These are phyloP conservation scores for Zygaena filipendulae DNA, from an alignment of 2,888 invertebrate genomes.

Conservation along the genomic window DNA sequence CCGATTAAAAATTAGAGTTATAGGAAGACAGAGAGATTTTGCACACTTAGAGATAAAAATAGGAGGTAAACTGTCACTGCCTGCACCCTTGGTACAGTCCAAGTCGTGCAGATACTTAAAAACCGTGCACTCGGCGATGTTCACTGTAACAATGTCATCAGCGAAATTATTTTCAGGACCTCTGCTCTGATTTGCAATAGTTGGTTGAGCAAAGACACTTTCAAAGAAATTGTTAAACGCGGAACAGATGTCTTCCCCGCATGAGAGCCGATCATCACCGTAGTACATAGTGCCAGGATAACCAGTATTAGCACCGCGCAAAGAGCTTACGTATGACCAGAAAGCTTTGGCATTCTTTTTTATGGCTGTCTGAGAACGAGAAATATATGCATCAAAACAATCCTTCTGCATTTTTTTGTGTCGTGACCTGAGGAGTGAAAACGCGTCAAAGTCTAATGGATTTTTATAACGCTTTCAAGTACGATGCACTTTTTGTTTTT, in stretches of 20 bases:
- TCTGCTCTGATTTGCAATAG: neutral
- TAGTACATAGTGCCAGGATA: slow-evolving; percentile 2
- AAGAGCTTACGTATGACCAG: slow-evolving; percentile 1
- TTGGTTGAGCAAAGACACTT: slow-evolving; percentile 3
- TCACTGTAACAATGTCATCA: too few relatives aligned
- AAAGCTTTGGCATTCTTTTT: slow-evolving; percentile 2
- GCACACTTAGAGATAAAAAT: slow-evolving; percentile 5
- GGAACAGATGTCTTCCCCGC: slow-evolving; percentile 1
- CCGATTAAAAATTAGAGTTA: slow-evolving; percentile 1
- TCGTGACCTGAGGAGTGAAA: slow-evolving; percentile 1
- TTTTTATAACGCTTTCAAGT: slow-evolving; percentile 2
- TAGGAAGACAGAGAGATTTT: slow-evolving; percentile 1
- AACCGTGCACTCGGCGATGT: too few relatives aligned
- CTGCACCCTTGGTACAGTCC: slow-evolving; percentile 3
- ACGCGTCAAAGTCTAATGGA: slow-evolving; percentile 2
- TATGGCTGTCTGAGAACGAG: slow-evolving; percentile 1
- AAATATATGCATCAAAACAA: neutral
- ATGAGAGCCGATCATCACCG: neutral
- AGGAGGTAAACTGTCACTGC: slow-evolving; percentile 5
- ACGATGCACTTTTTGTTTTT: slow-evolving; percentile 3
- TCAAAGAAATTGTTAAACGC: slow-evolving; percentile 6
- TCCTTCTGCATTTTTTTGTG: slow-evolving; percentile 1
- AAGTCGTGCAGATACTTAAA: neutral
- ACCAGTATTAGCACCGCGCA: neutral
- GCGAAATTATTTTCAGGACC: neutral